Evolutionary conservation across 2,113 vertebrate species (phyloP).

Genomic region (Campylomormyrus tamandua): DNA sequence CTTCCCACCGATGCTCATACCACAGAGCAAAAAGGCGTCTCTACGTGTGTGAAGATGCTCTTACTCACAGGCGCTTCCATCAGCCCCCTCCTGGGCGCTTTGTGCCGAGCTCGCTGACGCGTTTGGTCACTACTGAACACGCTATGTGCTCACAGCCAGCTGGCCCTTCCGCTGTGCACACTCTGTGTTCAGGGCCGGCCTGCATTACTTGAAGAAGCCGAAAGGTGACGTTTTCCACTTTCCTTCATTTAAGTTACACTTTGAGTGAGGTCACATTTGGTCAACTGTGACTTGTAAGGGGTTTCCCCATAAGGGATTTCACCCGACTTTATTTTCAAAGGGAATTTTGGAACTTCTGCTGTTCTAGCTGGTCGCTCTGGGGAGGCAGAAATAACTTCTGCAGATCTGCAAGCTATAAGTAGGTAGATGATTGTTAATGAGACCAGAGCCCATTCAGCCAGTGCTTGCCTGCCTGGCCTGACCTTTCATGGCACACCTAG

Average conservation of each 20-base stretch:
- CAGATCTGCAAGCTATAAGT: conserved; percentile 37
- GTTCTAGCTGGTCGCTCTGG: conserved; percentile 42
- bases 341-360: conserved; percentile 38
- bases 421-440: conserved; percentile 14
- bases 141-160: background rate
- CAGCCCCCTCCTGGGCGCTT: conserved; percentile 1
- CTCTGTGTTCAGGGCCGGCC: conserved; percentile 38
- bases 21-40: conserved; percentile 18
- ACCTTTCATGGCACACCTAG: conserved; percentile 37
- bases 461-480: conserved; percentile 24
- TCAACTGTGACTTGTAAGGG: conserved; percentile 23
- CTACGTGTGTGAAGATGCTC: conserved; percentile 27
- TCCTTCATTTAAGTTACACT: conserved; percentile 48
- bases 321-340: conserved; percentile 48
- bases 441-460: conserved; percentile 21
- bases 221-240: conserved; percentile 23
- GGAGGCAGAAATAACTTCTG: conserved; percentile 29
- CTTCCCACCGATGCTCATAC: conserved; percentile 18
- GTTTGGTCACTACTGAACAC: background rate
- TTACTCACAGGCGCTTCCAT: background rate
- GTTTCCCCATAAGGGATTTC: conserved; percentile 33
- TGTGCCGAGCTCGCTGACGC: background rate
- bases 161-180: background rate
- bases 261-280: conserved; percentile 42
- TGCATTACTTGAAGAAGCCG: conserved; percentile 57